phyloP scores from a whole-genome alignment of 2,113 vertebrate species.

The Jacana jacana region DNA sequence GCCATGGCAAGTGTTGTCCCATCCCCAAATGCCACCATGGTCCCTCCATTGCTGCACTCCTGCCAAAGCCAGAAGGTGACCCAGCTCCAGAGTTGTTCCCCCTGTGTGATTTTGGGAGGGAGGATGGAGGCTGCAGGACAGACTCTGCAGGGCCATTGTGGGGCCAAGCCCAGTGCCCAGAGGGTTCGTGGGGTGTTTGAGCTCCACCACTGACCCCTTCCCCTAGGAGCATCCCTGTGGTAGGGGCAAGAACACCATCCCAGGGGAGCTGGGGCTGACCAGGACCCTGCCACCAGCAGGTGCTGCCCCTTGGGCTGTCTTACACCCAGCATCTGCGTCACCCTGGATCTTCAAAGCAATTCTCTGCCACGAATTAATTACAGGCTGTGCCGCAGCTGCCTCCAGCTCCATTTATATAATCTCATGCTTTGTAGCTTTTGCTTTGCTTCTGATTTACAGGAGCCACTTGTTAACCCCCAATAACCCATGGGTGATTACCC shows the following conservation, averaged over 20 bases:
- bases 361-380: background rate
- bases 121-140: background rate
- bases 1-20: background rate
- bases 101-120: accelerated
- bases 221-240: background rate
- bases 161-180: background rate
- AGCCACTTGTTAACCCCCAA: conserved; percentile 10
- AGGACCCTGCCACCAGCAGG: accelerated
- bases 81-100: accelerated
- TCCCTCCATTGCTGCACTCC: accelerated
- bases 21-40: accelerated
- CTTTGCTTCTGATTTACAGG: background rate
- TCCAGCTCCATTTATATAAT: conserved; percentile 15
- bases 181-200: accelerated
- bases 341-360: background rate
- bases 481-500: accelerated
- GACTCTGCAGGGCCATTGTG: background rate
- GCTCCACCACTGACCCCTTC: background rate
- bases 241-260: background rate
- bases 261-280: background rate
- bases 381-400: conserved; percentile 9
- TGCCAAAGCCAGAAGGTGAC: background rate
- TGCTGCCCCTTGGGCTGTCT: background rate
- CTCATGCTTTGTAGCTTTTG: background rate
- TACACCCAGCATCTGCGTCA: accelerated